Conservation (phyloP, 1,140 invertebrate genomes). For the Zaprionus kolodkinae region DNA sequence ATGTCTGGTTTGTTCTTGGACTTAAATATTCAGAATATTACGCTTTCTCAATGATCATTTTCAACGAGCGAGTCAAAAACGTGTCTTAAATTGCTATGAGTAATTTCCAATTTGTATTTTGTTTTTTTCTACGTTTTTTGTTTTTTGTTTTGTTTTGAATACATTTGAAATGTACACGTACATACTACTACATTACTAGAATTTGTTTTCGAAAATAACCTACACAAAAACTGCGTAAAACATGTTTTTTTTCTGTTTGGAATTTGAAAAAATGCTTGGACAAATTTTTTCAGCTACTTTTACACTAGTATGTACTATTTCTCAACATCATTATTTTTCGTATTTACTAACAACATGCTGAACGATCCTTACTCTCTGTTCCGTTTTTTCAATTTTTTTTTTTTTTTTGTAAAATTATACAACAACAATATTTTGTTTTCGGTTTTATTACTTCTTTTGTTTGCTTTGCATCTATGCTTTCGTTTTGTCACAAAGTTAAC, state of each 20-base stretch:
- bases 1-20: conserved; percentile 44
- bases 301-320: conserved; percentile 27
- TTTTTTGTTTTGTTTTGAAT: conserved; percentile 39
- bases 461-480: conserved; percentile 10
- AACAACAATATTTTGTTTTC: conserved; percentile 32
- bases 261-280: conserved; percentile 36
- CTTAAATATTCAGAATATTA: conserved; percentile 53
- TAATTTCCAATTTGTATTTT: neutral
- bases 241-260: conserved; percentile 20
- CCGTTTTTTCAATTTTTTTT: neutral
- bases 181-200: conserved; percentile 33
- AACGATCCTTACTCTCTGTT: conserved; percentile 26
- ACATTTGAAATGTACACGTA: conserved; percentile 72
- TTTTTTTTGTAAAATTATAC: conserved; percentile 46
- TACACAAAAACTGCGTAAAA: conserved; percentile 41
- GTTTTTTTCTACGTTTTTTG: neutral
- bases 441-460: neutral
- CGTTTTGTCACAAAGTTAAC: conserved; percentile 62
- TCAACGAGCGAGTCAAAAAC: conserved; percentile 52
- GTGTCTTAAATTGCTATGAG: conserved; percentile 5
- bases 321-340: conserved; percentile 8
- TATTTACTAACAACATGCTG: conserved; percentile 26
- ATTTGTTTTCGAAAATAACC: conserved; percentile 51
- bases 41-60: conserved; percentile 31
- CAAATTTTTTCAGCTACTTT: conserved; percentile 44